Conservation (phyloP, 2,113 vertebrate genomes). For the Galbula dea region DNA sequence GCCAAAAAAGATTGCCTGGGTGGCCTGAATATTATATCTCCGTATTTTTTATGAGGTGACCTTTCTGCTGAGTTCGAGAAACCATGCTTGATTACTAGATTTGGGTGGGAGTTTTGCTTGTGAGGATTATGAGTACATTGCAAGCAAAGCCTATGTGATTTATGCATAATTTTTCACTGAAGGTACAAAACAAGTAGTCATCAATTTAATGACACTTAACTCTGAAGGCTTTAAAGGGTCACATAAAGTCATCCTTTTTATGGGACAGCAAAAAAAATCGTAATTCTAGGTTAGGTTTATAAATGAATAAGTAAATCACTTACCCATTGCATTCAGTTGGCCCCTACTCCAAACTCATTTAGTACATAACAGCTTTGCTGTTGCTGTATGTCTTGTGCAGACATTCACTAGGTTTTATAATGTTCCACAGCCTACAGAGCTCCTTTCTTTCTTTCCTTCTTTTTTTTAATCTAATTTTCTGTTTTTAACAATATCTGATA, state of each 20-base stretch:
- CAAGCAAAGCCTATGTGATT: conserved; percentile 26
- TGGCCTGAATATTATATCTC: conserved; percentile 21
- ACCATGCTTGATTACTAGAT: background rate
- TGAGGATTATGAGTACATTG: conserved; percentile 25
- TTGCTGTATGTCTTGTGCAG: background rate
- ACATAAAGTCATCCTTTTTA: background rate
- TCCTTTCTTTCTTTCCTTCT: background rate
- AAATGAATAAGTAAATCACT: conserved; percentile 17
- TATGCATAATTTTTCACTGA: conserved; percentile 32
- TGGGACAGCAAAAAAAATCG: background rate
- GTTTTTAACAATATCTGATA: conserved; percentile 27
- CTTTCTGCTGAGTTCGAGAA: conserved; percentile 44
- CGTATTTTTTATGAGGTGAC: conserved; percentile 29
- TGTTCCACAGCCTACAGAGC: conserved; percentile 30
- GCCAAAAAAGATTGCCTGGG: conserved; percentile 30
- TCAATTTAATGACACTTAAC: conserved; percentile 39
- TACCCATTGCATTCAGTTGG: background rate
- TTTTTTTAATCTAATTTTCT: conserved; percentile 34
- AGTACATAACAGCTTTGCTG: conserved; percentile 14
- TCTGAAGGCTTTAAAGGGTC: conserved; percentile 17
- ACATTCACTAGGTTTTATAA: conserved; percentile 56
- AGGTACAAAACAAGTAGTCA: conserved; percentile 47
- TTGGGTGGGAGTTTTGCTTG: conserved; percentile 28
- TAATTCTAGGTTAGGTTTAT: background rate
- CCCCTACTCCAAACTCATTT: background rate